Base-by-base conservation (phyloP, 2,797 vertebrate species). In the Falco cherrug region DNA sequence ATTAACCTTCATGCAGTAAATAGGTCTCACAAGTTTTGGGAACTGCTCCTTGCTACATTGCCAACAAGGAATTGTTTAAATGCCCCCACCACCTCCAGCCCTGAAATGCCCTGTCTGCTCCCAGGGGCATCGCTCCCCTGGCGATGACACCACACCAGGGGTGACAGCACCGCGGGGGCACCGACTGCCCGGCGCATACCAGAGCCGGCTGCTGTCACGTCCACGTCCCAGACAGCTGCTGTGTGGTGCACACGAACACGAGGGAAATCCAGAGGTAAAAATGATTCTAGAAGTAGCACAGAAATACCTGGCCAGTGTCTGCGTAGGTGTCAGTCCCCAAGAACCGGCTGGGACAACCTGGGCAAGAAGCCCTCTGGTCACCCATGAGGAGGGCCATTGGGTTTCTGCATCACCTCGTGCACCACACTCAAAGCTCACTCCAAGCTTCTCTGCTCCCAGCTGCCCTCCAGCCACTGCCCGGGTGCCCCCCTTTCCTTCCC, bases 291-390 rank as follows among this genome's bases (percentile, higher is more conserved):
- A 74, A 57, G 31, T 2, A 37, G 37, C 4, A 8, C 1, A 1
- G 71, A n/a, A 61, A 41, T 18, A 26, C 24, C 47, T 19, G 35
- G 14, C 13, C 20, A 14, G 48, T 15, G 12, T 10, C 60, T 20
- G 19, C 0, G 0, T 9, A 18, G 24, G 37, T 21, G 31, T 9
- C 1, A 0, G 39, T 16, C 70, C 22, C 37, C 0, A 0, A 48
- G 54, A 31, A 43, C 18, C 0, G 0, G 16, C 13, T 6, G 10
- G 57, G 13, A 70, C 31, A 47, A 22, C 10, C 16, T 10, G 48
- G 16, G 24, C 31, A 71, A 39, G 45, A 75, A 61, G 33, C 21
- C 20, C n/a, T 51, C 22, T 19, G 50, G 11, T 31, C 31, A 28
- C 31, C 43, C 47, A 7, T 0, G 1, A 59, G 24, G 25, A 10